Base-by-base conservation (phyloP, 2,113 vertebrate genomes). In the Spheniscus mendiculus region DNA sequence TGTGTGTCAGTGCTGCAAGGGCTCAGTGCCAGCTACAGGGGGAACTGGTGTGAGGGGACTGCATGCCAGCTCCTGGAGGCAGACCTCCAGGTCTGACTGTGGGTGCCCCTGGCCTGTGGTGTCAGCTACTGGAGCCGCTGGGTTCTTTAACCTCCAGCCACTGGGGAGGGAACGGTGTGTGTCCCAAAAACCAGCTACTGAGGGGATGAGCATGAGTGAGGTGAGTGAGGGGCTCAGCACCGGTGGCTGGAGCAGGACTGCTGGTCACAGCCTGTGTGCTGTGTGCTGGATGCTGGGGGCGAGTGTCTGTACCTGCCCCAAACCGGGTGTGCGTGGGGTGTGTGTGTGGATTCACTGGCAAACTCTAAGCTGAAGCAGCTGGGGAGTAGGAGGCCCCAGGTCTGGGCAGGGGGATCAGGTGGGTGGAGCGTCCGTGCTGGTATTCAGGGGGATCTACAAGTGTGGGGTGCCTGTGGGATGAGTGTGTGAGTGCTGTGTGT, bases 311-410 rank as follows among this genome's bases (percentile, higher is more conserved):
- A 29, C 30, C 18, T 67, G 8, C 13, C 29, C 15, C 47, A 62
- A 2, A 71, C 5, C 0, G 2, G 1, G 15, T n/a, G 26, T 62
- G 15, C 0, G 0, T 17, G 29, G 10, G 5, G 5, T 12, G 10
- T n/a, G 12, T 5, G 0, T 9, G 16, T 58, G n/a, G 5, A 85
- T 14, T 15, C 12, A 4, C 26, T 52, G 50, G 6, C 9, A 71
- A 79, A 71, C 5, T 79, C 45, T 20, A 74, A 7, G 22, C 8
- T 80, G 42, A 6, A 79, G 2, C 12, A 40, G 10, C 17, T 3
- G 4, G 6, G 0, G 8, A 58, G 3, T 5, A n/a, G 38, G 18
- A 72, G 12, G 15, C 4, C 5, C 6, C 2, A 0, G 6, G 9
- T 45, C 11, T 2, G 1, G 12, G 9, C 12, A 74, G 36, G 6